These are phyloP conservation scores for Homarus gammarus DNA, from an alignment of 2,888 invertebrate species.

Conservation along the genomic window DNA sequence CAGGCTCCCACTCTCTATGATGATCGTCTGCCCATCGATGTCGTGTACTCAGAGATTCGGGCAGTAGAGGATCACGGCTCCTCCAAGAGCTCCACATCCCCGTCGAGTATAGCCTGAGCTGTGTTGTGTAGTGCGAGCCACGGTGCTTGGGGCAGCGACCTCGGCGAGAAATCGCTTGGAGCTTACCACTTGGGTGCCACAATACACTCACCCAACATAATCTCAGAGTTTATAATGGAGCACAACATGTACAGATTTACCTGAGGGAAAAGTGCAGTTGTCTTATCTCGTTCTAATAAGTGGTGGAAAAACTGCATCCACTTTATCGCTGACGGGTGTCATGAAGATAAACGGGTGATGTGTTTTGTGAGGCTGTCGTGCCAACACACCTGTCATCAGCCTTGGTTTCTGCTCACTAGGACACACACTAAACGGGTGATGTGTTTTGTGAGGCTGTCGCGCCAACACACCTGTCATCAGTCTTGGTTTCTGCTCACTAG, in stretches of 20 bases:
- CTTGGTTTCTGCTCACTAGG: no score
- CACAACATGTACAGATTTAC: background rate
- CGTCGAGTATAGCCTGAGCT: constrained; percentile 27
- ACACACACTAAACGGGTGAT: no score
- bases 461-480: background rate
- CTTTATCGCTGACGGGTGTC: background rate
- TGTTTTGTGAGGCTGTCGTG: background rate
- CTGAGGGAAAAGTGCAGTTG: background rate
- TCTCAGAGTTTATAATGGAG: background rate
- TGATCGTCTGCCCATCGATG: constrained; percentile 78
- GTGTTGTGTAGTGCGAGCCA: background rate
- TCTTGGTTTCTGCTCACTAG: background rate
- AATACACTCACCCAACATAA: background rate
- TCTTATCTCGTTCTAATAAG: background rate
- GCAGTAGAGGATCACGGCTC: no score
- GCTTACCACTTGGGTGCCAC: background rate
- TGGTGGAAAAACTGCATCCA: background rate
- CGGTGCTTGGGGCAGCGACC: background rate
- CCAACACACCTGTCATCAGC: background rate
- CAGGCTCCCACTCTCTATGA: constrained; percentile 81
- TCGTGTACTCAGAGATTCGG: constrained; percentile 77
- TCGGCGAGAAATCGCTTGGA: background rate
- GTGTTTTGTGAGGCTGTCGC: background rate
- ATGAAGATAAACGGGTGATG: no score
- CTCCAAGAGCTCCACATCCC: constrained; percentile 41